Evolutionary conservation across 2,113 vertebrate genomes (phyloP), one percentile per base, ranked within the genome.

Genomic region (Nibea albiflora): DNA sequence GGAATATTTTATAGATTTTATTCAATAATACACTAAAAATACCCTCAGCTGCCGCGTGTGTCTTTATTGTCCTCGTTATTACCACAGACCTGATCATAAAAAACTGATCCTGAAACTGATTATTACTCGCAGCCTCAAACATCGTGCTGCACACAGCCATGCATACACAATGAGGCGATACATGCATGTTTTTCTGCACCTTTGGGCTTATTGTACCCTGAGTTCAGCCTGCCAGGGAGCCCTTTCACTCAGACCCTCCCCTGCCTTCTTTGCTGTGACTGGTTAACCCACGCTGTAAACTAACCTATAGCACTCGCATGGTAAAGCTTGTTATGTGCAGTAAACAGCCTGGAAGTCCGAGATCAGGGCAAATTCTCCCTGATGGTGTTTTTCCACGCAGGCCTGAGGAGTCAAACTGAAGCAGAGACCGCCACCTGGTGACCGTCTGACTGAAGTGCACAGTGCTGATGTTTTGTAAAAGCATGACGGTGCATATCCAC

Each of bases 1-100:
- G 85, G 31, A 79, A 81, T 84, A 85, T 92, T 92, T 92, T 89
- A 88, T 89, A 89, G 76, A 84, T 87, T 91, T 87, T 86, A 80
- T 92, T 88, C 46, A 74, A 77, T 70, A 78, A 85, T 85, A 90
- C 50, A 85, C 82, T 81, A 71, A 80, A 76, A 69, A 74, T 64
- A 66, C 50, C 17, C 2, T 0, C 42, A 68, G 12, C 15, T 12
- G 19, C 19, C 5, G 14, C 1, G 19, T 49, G 31, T 22, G 73
- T 84, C 47, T 68, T 75, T 28, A 35, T 78, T 49, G 46, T 54
- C n/a, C 63, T n/a, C 22, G 49, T 76, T 78, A 35, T 10, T 65
- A 46, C 8, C 58, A 4, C 17, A 9, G 22, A 68, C 14, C 46
- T 46, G 44, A 24, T 35, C 12, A n/a, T 11, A 68, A 35, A 44